Conservation (phyloP, 1,140 invertebrate species). For the Acyrthosiphon pisum region DNA sequence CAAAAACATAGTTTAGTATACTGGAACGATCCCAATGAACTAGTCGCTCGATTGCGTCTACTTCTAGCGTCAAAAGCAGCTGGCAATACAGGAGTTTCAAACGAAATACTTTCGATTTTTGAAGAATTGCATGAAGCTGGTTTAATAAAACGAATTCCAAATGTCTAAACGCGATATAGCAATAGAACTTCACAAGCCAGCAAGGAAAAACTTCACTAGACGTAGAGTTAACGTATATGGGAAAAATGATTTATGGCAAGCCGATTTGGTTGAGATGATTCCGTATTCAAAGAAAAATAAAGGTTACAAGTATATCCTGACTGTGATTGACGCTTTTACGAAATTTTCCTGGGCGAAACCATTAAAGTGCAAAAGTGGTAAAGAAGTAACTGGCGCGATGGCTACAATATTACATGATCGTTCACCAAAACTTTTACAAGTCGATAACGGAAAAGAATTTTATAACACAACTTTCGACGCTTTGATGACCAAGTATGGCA, state of each 20-base stretch:
- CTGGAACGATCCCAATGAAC: too few relatives aligned
- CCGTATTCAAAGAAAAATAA: conserved; percentile 60
- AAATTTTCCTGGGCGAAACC: conserved; percentile 60
- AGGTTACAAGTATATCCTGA: conserved; percentile 60
- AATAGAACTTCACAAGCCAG: conserved; percentile 18
- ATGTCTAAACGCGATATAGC: background rate
- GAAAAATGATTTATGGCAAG: too few relatives aligned
- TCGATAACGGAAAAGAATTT: conserved; percentile 61
- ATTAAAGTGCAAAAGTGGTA: conserved; percentile 61
- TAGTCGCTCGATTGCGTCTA: too few relatives aligned
- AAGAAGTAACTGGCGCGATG: conserved; percentile 60
- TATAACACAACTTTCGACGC: conserved; percentile 56
- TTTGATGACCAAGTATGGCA: too few relatives aligned
- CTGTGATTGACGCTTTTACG: too few relatives aligned
- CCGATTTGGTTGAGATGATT: conserved; percentile 56
- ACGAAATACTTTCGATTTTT: background rate
- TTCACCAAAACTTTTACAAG: background rate
- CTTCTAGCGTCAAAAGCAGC: too few relatives aligned
- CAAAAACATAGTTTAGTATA: too few relatives aligned
- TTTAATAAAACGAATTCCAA: background rate
- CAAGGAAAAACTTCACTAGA: too few relatives aligned
- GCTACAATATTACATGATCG: background rate
- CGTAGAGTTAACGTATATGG: too few relatives aligned
- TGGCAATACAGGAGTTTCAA: too few relatives aligned
- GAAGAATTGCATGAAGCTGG: background rate